Percentiles rank a stretch among this genome's conserved stretches.
These are phyloP conservation scores for Pseudococcus jackbeardsleyi DNA, from an alignment of 2,888 invertebrate species.

Conservation along the genomic window DNA sequence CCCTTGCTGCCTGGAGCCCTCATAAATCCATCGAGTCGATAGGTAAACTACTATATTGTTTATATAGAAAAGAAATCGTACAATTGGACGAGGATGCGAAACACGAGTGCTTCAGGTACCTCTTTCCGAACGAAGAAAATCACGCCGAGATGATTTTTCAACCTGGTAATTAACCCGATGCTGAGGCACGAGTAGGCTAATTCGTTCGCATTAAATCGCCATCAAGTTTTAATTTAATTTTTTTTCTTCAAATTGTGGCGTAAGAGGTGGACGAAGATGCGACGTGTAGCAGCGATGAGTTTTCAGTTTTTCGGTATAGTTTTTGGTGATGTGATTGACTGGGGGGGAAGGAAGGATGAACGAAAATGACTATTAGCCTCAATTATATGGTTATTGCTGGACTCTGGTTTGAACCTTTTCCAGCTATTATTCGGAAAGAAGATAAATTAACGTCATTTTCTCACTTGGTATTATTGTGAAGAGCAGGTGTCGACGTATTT, in stretches of 20 bases:
- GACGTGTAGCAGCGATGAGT: constrained; percentile 3
- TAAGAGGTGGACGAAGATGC: not conserved
- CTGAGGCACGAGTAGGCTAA: constrained; percentile 5
- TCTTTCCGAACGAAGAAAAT: not conserved
- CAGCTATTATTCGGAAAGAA: constrained; percentile 54
- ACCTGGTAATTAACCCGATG: constrained; percentile 16
- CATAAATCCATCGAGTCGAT: not conserved
- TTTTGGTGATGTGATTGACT: not conserved
- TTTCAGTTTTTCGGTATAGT: constrained; percentile 9
- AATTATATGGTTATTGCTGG: constrained; percentile 55
- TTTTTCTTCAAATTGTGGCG: not conserved
- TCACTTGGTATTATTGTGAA: constrained; percentile 60
- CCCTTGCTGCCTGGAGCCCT: not conserved
- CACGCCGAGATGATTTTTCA: not conserved
- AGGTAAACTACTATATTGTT: constrained; percentile 21
- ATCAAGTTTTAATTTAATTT: constrained; percentile 40
- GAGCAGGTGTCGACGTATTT: constrained; percentile 49
- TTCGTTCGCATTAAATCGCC: constrained; percentile 38
- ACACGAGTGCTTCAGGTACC: too few relatives aligned
- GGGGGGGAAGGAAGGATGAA: not conserved
- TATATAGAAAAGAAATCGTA: not conserved
- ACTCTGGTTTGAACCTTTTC: constrained; percentile 34
- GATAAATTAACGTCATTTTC: constrained; percentile 62
- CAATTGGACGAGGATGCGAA: too few relatives aligned
- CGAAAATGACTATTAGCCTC: constrained; percentile 52